A percentile compares a stretch with the other conserved stretches of the same genome.
Conservation (phyloP, 2,113 vertebrate genomes). For the Calidris pugnax region DNA sequence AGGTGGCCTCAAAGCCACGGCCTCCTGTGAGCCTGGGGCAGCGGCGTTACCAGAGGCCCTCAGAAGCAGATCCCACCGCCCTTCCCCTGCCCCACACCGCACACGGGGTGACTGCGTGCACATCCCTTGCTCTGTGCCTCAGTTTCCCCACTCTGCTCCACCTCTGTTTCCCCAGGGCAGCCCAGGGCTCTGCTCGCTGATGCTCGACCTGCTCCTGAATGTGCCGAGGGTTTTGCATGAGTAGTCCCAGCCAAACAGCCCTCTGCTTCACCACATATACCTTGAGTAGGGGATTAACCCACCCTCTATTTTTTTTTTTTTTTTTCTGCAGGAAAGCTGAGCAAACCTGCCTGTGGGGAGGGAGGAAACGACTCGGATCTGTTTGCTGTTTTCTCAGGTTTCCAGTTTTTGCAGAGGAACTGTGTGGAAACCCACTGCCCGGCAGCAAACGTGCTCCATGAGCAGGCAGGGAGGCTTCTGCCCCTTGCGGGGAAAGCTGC, state of each 20-base stretch:
- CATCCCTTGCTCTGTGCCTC: neutral
- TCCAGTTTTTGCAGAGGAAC: neutral
- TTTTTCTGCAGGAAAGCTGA: neutral
- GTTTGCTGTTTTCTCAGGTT: neutral
- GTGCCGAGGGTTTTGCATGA: neutral
- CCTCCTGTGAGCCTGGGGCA: neutral
- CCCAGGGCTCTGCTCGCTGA: neutral
- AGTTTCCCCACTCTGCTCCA: neutral
- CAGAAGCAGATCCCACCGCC: neutral
- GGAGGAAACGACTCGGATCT: neutral
- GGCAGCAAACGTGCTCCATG: fast-evolving
- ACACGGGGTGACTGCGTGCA: neutral
- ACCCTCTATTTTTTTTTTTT: neutral
- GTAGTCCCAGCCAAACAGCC: neutral
- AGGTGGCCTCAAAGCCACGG: neutral
- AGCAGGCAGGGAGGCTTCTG: neutral
- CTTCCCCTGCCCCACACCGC: neutral
- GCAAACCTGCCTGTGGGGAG: neutral
- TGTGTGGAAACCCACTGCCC: neutral
- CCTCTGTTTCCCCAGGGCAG: neutral
- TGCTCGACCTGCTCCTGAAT: neutral
- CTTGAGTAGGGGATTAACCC: neutral
- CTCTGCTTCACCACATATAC: neutral
- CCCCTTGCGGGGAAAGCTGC: neutral
- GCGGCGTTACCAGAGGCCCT: neutral